These are phyloP conservation scores for Oceanites oceanicus DNA, from an alignment of 2,113 vertebrate genomes.

Conservation along the genomic window DNA sequence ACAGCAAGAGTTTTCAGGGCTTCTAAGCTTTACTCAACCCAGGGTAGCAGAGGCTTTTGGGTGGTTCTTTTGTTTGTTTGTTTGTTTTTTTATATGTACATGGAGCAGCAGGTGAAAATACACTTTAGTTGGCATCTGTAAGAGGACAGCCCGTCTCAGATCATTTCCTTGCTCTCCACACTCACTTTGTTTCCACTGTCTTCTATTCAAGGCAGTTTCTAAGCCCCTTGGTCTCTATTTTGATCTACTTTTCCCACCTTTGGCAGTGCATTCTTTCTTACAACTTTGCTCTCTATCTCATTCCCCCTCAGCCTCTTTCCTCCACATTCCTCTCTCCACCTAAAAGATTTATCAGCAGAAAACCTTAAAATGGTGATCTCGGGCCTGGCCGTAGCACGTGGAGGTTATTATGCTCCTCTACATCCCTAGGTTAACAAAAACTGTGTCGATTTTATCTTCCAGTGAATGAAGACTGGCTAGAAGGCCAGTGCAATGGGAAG, in stretches of 20 bases:
- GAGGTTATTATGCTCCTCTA: background rate
- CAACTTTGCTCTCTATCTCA: background rate
- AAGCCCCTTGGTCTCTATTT: background rate
- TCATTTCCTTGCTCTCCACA: background rate
- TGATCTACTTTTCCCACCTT: background rate
- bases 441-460: background rate
- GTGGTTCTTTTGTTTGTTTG: background rate
- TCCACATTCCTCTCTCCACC: background rate
- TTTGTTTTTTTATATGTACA: background rate
- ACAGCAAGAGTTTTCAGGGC: background rate
- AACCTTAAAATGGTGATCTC: background rate
- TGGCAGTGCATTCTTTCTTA: background rate
- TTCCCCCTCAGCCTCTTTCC: background rate
- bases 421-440: background rate
- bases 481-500: slow-evolving; percentile 86
- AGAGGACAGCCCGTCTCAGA: background rate
- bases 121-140: background rate
- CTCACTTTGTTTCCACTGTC: background rate
- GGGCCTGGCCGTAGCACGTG: background rate
- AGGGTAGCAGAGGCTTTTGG: background rate
- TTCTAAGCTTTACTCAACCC: background rate
- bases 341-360: background rate
- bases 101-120: background rate
- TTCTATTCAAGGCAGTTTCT: background rate
- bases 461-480: slow-evolving; percentile 95